phyloP scores from a whole-genome alignment of 2,888 invertebrate species.

The Deroplatys truncata region DNA sequence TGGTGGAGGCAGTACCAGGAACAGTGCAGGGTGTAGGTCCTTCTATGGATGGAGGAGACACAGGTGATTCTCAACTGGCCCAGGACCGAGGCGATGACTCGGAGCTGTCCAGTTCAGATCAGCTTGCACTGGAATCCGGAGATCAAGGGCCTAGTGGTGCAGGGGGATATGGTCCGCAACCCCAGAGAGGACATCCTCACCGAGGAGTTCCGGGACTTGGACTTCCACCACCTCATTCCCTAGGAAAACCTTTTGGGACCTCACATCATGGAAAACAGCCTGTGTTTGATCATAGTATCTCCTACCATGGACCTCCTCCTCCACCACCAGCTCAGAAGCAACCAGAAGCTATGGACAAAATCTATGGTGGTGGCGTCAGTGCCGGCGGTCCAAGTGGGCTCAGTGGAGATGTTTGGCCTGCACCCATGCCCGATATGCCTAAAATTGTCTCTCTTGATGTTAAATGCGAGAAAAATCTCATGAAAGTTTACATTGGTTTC shows the following conservation, averaged over 20 bases:
- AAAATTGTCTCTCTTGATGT: constrained; percentile 89
- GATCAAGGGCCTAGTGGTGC: constrained; percentile 52
- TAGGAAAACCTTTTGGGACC: constrained; percentile 39
- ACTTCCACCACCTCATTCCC: constrained; percentile 28
- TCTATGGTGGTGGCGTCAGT: constrained; percentile 44
- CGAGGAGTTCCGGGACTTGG: constrained; percentile 43
- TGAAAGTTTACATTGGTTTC: constrained; percentile 92
- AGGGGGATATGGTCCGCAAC: constrained; percentile 49
- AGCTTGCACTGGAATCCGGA: constrained; percentile 67
- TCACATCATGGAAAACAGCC: constrained; percentile 47
- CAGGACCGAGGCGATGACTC: constrained; percentile 53
- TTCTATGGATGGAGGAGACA: background rate
- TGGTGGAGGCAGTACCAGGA: constrained; percentile 57
- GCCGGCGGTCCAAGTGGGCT: constrained; percentile 35
- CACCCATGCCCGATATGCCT: constrained; percentile 84
- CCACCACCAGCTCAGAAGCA: constrained; percentile 49
- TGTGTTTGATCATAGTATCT: constrained; percentile 50
- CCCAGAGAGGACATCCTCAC: constrained; percentile 46
- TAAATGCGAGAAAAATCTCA: constrained; percentile 89
- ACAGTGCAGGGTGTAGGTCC: constrained; percentile 36
- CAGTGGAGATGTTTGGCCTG: constrained; percentile 79
- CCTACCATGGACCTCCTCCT: constrained; percentile 68
- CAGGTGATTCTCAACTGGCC: constrained; percentile 45
- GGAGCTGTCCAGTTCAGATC: constrained; percentile 60
- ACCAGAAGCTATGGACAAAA: constrained; percentile 57